A percentile compares a stretch with the other conserved stretches of the same genome.
Evolutionary conservation across 2,797 vertebrate species (phyloP).

Genomic region (Chromis chromis): DNA sequence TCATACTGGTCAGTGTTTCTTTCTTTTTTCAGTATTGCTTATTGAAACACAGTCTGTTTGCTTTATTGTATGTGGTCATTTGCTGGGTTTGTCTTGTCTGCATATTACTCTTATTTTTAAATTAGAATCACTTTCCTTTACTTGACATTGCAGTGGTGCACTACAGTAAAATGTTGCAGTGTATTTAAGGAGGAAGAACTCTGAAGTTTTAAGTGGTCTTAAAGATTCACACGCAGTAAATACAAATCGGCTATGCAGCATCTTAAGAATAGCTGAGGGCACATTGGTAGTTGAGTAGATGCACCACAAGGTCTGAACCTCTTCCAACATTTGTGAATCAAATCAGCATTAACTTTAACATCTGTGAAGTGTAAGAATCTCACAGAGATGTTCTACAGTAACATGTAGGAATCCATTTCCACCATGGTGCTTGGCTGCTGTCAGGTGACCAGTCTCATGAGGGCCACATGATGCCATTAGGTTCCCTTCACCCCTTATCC

Average conservation of each 20-base stretch:
- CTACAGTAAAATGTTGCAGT: not conserved
- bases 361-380: not conserved
- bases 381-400: not conserved
- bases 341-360: not conserved
- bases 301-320: slow-evolving; percentile 5
- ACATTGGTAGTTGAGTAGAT: not conserved
- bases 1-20: no score
- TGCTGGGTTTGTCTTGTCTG: no score
- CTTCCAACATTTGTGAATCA: slow-evolving; percentile 23
- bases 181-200: not conserved
- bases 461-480: slow-evolving; percentile 55
- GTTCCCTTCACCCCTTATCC: slow-evolving; percentile 8
- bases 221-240: slow-evolving; percentile 11
- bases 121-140: not conserved
- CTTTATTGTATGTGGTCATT: no score
- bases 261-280: slow-evolving; percentile 16
- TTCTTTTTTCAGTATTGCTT: no score
- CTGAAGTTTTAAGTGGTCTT: not conserved
- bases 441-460: slow-evolving; percentile 66
- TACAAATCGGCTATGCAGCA: not conserved
- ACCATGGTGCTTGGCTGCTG: not conserved
- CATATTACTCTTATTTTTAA: no score
- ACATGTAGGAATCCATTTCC: slow-evolving; percentile 23
- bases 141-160: not conserved
- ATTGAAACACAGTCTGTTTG: no score